Base-by-base conservation (phyloP, 2,113 vertebrate species). In the Syngnathus floridae region DNA sequence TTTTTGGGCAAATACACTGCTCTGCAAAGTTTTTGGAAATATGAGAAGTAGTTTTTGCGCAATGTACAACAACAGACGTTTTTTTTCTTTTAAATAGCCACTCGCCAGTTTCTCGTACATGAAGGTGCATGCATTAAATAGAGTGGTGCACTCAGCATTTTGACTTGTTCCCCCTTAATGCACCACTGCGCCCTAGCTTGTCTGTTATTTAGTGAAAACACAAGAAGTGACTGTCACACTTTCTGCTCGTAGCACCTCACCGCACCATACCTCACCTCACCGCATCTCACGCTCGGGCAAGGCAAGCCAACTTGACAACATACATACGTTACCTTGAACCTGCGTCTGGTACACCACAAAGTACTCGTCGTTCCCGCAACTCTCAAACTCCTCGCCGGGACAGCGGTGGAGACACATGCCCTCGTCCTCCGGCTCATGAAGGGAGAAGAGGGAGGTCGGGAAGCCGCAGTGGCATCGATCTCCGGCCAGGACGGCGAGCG, bases 301-400 rank as follows among this genome's bases (percentile, higher is more conserved):
- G 21, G 17, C 35, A 7, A 31, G 26, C 1, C 58, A 21, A 13
- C 22, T 37, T n/a, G 8, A 36, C 64, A 45, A 14, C 35, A 54
- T 64, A n/a, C 13, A 67, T 83, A n/a, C 13, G 68, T 83, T 84
- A 98, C 96, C 97, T 93, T 98, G 95, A 65, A 98, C 95, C 82
- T 98, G 97, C 0, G 96, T 99, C 89, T 99, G 97, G 89, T 98
- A 98, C 61, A 95, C 93, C 0, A 97, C 90, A 84, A 96, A 95
- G 84, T 93, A 95, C 0, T 94, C 85, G 0, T 88, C 60, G 0
- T 91, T 96, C 72, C 95, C 95, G 0, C 97, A 99, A 92, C 90
- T 97, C 86, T 98, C 95, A 0, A 95, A 94, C 75, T 98, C 95
- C 79, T 96, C 94, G 0, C 92, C 94, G 0, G 85, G 77, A 38